Percentiles rank a stretch among this genome's conserved stretches.
Conservation (phyloP, 2,888 invertebrate genomes). For the Notodromas monacha region DNA sequence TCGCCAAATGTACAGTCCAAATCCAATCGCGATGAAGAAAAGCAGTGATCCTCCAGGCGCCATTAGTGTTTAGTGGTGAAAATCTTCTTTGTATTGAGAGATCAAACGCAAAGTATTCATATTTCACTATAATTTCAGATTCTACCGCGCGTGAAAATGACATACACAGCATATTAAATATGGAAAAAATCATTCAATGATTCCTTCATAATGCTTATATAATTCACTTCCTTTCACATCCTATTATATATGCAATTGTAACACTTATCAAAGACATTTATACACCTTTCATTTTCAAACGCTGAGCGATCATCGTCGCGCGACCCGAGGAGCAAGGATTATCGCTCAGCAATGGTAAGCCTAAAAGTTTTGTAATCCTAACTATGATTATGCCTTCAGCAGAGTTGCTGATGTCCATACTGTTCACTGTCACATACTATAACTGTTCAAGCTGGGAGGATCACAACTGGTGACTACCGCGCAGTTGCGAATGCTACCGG, state of each 20-base stretch:
- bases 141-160: constrained; percentile 4
- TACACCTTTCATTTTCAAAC: constrained; percentile 4
- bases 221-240: constrained; percentile 4
- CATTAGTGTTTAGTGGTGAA: constrained; percentile 1
- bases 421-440: constrained; percentile 4
- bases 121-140: constrained; percentile 4
- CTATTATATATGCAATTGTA: constrained; percentile 4
- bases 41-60: constrained; percentile 4
- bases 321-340: constrained; percentile 2
- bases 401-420: not conserved
- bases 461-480: constrained; percentile 2
- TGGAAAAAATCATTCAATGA: constrained; percentile 2
- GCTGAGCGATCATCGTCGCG: constrained; percentile 4
- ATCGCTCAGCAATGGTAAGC: constrained; percentile 1
- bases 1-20: constrained; percentile 1
- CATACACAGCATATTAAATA: constrained; percentile 4
- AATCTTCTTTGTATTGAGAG: constrained; percentile 2
- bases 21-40: constrained; percentile 4
- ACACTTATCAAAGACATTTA: constrained; percentile 2
- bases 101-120: constrained; percentile 4
- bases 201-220: constrained; percentile 2
- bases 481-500: constrained; percentile 2
- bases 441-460: constrained; percentile 4
- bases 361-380: constrained; percentile 1
- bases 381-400: constrained; percentile 4